Conservation (phyloP, 2,797 vertebrate genomes). For the Pseudochromis fuscus region DNA sequence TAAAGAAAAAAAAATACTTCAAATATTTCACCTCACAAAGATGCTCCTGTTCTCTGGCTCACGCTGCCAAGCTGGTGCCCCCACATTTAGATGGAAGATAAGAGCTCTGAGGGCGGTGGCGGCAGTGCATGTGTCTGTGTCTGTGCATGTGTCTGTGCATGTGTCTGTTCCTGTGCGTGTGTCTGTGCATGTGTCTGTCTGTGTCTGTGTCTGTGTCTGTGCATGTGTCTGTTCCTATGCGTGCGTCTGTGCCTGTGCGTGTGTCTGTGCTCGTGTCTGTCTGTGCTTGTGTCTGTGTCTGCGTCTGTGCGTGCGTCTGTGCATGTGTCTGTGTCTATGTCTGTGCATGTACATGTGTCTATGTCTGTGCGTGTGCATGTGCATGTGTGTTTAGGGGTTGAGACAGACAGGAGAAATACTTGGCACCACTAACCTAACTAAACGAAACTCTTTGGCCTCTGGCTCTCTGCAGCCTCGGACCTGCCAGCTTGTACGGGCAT, state of each 20-base stretch:
- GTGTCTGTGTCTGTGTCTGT: too few relatives aligned
- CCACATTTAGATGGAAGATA: constrained; percentile 61
- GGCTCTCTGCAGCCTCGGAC: constrained; percentile 36
- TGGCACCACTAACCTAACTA: constrained; percentile 46
- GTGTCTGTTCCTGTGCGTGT: too few relatives aligned
- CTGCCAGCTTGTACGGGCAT: constrained; percentile 38
- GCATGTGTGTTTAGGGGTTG: constrained; percentile 15
- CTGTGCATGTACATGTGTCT: constrained; percentile 19
- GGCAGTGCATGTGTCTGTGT: constrained; percentile 6
- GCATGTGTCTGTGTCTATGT: constrained; percentile 19
- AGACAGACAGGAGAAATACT: constrained; percentile 40
- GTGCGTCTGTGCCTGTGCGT: constrained; percentile 1
- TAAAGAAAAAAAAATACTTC: constrained; percentile 27
- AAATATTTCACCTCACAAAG: constrained; percentile 65
- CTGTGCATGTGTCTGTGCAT: constrained; percentile 35
- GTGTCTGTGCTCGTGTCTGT: constrained; percentile 25
- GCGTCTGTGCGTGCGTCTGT: too few relatives aligned
- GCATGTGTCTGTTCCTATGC: constrained; percentile 41
- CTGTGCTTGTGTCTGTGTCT: constrained; percentile 19
- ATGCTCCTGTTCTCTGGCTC: constrained; percentile 59
- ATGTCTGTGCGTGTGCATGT: constrained; percentile 22
- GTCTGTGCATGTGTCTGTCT: constrained; percentile 10
- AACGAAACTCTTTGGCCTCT: constrained; percentile 60
- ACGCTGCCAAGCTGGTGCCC: constrained; percentile 36
- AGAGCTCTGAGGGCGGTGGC: constrained; percentile 34